These are phyloP conservation scores for Tokudaia tokunoshimensis DNA, from an alignment of 2,797 vertebrate species.

Conservation along the genomic window DNA sequence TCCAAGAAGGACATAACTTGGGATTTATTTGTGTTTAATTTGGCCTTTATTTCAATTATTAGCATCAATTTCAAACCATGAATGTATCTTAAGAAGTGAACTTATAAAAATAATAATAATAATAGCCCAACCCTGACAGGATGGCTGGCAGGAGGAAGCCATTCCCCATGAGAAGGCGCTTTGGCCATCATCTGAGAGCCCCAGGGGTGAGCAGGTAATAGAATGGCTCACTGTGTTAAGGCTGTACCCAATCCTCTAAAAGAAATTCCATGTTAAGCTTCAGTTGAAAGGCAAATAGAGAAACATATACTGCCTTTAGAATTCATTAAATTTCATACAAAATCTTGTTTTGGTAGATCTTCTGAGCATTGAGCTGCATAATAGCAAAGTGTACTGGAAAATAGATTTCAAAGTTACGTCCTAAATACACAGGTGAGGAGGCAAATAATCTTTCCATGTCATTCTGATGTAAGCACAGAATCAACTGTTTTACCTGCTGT, in stretches of 20 bases:
- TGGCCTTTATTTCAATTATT: constrained; percentile 11
- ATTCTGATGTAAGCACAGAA: not conserved
- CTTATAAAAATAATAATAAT: not conserved
- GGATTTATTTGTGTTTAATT: not conserved
- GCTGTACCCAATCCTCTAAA: not conserved
- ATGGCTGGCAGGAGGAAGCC: not conserved
- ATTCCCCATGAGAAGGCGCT: not conserved
- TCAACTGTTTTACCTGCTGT: not conserved
- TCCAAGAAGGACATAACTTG: not conserved
- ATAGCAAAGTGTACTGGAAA: not conserved
- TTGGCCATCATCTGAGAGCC: not conserved
- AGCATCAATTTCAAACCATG: constrained; percentile 30
- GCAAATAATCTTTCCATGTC: not conserved
- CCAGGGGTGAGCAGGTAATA: not conserved
- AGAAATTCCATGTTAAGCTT: not conserved
- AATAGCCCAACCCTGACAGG: not conserved
- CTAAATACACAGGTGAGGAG: not conserved
- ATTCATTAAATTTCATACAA: constrained; percentile 13
- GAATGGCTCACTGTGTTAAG: not conserved
- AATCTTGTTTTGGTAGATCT: constrained; percentile 7
- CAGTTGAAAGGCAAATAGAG: constrained; percentile 33
- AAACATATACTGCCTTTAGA: constrained; percentile 21
- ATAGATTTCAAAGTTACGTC: not conserved
- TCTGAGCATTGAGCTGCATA: not conserved
- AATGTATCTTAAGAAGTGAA: constrained; percentile 31